Conservation (phyloP, 2,888 invertebrate genomes). For the Lithophane leautieri region DNA sequence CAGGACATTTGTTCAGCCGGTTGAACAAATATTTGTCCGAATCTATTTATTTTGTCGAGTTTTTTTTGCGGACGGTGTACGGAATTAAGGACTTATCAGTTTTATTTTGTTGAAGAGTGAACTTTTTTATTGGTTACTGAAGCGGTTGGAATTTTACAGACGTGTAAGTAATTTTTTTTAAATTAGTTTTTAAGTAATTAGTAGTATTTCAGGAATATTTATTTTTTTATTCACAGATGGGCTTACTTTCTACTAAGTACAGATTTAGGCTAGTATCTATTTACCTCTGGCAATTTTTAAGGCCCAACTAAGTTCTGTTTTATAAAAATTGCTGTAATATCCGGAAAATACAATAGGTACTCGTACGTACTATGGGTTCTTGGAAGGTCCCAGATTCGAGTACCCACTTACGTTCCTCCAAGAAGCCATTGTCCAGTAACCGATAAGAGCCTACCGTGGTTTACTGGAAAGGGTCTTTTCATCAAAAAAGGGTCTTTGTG, state of each 20-base stretch:
- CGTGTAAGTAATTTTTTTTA: constrained; percentile 52
- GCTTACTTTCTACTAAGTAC: not conserved
- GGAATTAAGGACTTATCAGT: constrained; percentile 44
- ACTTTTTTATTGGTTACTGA: constrained; percentile 66
- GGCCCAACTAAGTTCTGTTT: not conserved
- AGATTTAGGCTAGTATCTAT: not conserved
- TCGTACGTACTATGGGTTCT: not conserved
- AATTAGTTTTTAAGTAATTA: not conserved
- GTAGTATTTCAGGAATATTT: not conserved
- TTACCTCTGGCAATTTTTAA: not conserved
- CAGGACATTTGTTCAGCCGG: constrained; percentile 43
- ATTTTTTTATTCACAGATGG: not conserved
- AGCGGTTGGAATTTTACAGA: constrained; percentile 45
- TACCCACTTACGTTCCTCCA: constrained; percentile 42
- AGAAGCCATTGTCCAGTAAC: constrained; percentile 42
- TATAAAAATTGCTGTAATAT: constrained; percentile 1
- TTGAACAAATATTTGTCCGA: constrained; percentile 47
- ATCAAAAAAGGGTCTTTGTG: constrained; percentile 1
- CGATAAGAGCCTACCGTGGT: constrained; percentile 15
- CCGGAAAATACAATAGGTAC: not conserved
- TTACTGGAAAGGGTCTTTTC: constrained; percentile 8
- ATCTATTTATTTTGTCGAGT: constrained; percentile 45
- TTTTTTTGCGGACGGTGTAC: constrained; percentile 30
- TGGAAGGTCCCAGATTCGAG: constrained; percentile 46
- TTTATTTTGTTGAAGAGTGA: constrained; percentile 63